phyloP scores from a whole-genome alignment of 2,888 invertebrate genomes.

The Fabriciana adippe region DNA sequence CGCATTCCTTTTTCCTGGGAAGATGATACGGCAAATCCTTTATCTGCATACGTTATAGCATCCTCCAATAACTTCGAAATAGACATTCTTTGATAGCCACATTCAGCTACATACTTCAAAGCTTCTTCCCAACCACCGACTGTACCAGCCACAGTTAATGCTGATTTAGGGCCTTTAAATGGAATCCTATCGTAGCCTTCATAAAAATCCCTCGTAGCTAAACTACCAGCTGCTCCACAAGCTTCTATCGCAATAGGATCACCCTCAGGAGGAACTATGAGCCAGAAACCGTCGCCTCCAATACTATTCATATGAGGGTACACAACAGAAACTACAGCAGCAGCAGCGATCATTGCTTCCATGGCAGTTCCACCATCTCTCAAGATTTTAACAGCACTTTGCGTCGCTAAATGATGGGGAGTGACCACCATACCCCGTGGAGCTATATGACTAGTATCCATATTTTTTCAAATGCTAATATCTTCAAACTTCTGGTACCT shows the following conservation, averaged over 20 bases:
- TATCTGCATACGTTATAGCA: constrained; percentile 67
- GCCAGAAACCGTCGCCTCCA: constrained; percentile 73
- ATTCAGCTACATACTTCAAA: constrained; percentile 64
- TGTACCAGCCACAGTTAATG: constrained; percentile 69
- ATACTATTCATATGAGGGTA: constrained; percentile 74
- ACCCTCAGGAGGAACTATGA: constrained; percentile 66
- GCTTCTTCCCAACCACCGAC: constrained; percentile 74
- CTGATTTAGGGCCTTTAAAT: constrained; percentile 61
- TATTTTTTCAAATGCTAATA: constrained; percentile 28
- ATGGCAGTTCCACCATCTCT: constrained; percentile 72
- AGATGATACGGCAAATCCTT: constrained; percentile 62
- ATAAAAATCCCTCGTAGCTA: constrained; percentile 60
- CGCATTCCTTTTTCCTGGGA: constrained; percentile 46
- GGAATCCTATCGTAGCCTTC: constrained; percentile 57
- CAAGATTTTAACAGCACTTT: constrained; percentile 65
- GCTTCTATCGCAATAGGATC: constrained; percentile 71
- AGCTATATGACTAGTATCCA: constrained; percentile 57
- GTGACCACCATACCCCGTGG: constrained; percentile 70
- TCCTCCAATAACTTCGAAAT: constrained; percentile 59
- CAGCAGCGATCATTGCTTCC: constrained; percentile 71
- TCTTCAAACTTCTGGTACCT: background rate
- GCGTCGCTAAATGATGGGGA: constrained; percentile 71
- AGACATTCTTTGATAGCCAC: constrained; percentile 61
- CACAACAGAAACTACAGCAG: constrained; percentile 70
- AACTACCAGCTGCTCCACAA: constrained; percentile 66